Evolutionary conservation across 2,888 invertebrate genomes (phyloP), one percentile per base, ranked within the genome.

Genomic region (Gastrophysa polygoni): DNA sequence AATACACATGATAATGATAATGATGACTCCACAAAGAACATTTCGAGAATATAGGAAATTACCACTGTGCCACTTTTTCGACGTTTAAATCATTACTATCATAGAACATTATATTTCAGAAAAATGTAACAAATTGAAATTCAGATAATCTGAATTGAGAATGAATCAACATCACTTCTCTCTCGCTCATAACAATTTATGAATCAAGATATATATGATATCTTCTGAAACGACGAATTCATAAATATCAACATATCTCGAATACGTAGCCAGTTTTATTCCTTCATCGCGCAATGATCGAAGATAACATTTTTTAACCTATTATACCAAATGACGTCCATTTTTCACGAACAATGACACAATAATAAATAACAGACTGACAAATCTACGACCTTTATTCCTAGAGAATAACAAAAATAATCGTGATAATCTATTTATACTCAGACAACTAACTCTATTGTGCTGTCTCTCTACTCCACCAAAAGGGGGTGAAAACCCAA

Each of bases 381-480:
- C 62, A 58, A 62, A 62, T 62, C 49, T 62, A 57, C 46, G 62
- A 58, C 58, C 57, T 24, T 50, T 18, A 49, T 49, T 17, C 20
- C 21, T 49, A 48, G 49, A 44, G 43, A 57, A 61, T 54, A 32
- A 59, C 46, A 59, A 51, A 57, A 63, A 57, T 46, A 52, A 52
- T 56, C 59, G 52, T 63, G 55, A 59, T 63, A 55, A 63, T 63
- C 57, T 59, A 59, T 63, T 57, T 59, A 63, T 56, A 47, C 21
- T 24, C 34, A 52, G 55, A 62, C 62, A 62, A 58, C 58, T 48
- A 44, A 46, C 20, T 48, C 59, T 52, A 63, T 63, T 63, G 59
- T 63, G 24, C 52, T 57, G 59, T 59, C 59, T 51, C 51, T 57
- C 59, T 29, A 24, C n/a, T 47, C 52, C 14, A 32, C 49, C 48